Conservation (phyloP, 2,888 invertebrate species). For the Dasypolia templi region DNA sequence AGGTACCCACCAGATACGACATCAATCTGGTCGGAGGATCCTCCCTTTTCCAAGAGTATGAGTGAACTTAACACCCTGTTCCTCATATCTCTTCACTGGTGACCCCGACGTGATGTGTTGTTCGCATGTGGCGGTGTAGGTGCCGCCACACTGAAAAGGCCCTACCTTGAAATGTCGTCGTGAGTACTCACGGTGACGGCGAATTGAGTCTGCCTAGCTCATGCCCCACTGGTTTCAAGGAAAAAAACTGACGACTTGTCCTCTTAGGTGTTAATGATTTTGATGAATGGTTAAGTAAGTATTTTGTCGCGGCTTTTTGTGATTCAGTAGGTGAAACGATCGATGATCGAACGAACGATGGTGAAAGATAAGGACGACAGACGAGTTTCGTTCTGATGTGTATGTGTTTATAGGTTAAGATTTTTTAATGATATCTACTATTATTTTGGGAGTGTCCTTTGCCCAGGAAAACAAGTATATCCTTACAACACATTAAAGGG, state of each 20-base stretch:
- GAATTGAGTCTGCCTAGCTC: slow-evolving; percentile 25
- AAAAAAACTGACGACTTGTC: slow-evolving; percentile 36
- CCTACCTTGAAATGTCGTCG: background rate
- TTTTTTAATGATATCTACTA: too few relatives aligned
- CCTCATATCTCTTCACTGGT: too few relatives aligned
- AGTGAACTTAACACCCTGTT: too few relatives aligned
- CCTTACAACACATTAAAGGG: too few relatives aligned
- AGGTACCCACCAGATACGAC: too few relatives aligned
- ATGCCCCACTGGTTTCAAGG: slow-evolving; percentile 7
- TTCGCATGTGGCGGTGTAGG: too few relatives aligned
- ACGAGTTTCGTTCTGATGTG: background rate
- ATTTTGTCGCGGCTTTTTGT: background rate
- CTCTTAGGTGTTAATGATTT: slow-evolving; percentile 42
- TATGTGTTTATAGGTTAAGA: background rate
- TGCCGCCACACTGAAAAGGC: too few relatives aligned
- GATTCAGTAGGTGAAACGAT: background rate
- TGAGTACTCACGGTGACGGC: slow-evolving; percentile 4
- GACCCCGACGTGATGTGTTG: too few relatives aligned
- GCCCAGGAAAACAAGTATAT: too few relatives aligned
- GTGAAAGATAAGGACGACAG: background rate
- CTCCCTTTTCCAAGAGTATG: too few relatives aligned
- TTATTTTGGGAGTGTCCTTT: background rate
- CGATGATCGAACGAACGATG: too few relatives aligned
- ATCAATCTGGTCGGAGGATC: too few relatives aligned
- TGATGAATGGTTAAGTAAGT: slow-evolving; percentile 27